These are phyloP conservation scores for Poeciliopsis infans DNA, from an alignment of 2,797 vertebrate genomes.

Conservation along the genomic window DNA sequence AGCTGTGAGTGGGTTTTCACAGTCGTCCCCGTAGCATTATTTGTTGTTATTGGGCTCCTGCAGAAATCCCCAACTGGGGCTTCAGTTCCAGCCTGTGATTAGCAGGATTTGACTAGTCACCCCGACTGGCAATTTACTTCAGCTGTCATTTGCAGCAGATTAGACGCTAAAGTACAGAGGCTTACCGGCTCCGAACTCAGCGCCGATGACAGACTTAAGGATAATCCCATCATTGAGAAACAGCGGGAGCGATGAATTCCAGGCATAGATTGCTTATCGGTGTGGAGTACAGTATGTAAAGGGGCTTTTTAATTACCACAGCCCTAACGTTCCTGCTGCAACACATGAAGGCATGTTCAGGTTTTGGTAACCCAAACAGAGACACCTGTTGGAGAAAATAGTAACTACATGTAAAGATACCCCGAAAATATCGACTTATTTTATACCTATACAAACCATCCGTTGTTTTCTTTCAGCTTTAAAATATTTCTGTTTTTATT, in stretches of 20 bases:
- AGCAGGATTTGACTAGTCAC: constrained; percentile 58
- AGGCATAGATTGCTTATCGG: constrained; percentile 4
- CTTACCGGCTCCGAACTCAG: constrained; percentile 29
- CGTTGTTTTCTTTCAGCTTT: neutral
- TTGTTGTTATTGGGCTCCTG: constrained; percentile 57
- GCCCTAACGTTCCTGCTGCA: constrained; percentile 1
- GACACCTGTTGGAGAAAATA: constrained; percentile 3
- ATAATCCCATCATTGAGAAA: constrained; percentile 50
- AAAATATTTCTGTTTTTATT: neutral
- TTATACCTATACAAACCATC: neutral
- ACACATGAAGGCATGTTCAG: constrained; percentile 21
- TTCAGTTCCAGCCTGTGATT: constrained; percentile 57
- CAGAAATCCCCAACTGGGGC: constrained; percentile 41
- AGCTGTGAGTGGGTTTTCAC: constrained; percentile 56
- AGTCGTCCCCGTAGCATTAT: constrained; percentile 60
- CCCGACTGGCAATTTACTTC: constrained; percentile 45
- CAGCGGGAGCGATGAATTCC: constrained; percentile 25
- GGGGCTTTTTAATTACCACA: constrained; percentile 8
- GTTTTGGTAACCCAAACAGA: neutral
- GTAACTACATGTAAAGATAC: constrained; percentile 5
- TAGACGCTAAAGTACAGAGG: constrained; percentile 32
- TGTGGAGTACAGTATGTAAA: neutral
- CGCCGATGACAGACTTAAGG: constrained; percentile 36
- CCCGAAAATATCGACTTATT: neutral
- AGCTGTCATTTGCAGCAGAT: constrained; percentile 50